Conservation (phyloP, 2,797 vertebrate genomes). For the Prionace glauca region DNA sequence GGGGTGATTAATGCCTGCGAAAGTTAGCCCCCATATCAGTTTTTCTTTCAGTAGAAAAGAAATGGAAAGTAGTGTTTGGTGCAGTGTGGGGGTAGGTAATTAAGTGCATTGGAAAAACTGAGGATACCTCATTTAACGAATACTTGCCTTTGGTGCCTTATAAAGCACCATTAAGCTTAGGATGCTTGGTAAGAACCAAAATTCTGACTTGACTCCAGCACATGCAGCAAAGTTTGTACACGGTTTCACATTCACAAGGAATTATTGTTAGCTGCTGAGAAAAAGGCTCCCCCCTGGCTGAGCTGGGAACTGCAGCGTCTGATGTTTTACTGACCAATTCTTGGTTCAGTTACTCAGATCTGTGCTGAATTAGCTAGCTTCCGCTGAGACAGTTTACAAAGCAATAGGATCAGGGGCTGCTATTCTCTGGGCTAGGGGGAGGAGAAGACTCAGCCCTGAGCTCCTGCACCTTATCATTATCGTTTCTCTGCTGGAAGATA, state of each 20-base stretch:
- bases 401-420: background rate
- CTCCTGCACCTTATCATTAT: background rate
- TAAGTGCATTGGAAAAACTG: background rate
- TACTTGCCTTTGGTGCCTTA: slow-evolving; percentile 22
- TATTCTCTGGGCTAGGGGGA: background rate
- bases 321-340: background rate
- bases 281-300: background rate
- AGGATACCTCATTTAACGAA: background rate
- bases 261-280: background rate
- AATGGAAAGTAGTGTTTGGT: background rate
- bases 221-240: background rate
- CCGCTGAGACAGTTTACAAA: background rate
- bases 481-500: background rate
- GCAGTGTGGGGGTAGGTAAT: background rate
- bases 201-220: background rate
- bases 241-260: background rate
- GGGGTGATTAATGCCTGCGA: background rate
- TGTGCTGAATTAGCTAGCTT: background rate
- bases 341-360: background rate
- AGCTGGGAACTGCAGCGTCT: background rate
- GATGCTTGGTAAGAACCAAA: background rate
- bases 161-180: background rate
- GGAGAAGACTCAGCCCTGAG: background rate
- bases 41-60: background rate
- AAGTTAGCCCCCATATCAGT: background rate